phyloP scores from a whole-genome alignment of 1,140 invertebrate species.

The Meteorus sp. region DNA sequence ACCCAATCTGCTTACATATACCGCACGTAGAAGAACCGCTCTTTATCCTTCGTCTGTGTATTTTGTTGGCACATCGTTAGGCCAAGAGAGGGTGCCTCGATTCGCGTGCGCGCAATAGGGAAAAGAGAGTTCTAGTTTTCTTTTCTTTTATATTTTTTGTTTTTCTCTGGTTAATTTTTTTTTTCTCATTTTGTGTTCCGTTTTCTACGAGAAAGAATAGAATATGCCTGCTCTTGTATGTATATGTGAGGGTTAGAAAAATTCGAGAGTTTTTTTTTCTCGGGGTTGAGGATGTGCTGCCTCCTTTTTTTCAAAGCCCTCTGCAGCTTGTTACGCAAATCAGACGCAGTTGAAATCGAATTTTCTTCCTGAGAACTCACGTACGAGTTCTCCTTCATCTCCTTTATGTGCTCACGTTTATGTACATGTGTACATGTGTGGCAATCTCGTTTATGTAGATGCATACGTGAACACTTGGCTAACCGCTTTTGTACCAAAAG shows the following conservation, averaged over 20 bases:
- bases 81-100: slow-evolving; percentile 44
- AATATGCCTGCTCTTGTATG: too few species aligned
- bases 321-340: slow-evolving; percentile 51
- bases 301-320: neutral
- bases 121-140: slow-evolving; percentile 11
- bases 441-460: too few species aligned
- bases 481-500: too few species aligned
- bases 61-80: slow-evolving; percentile 59
- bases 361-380: slow-evolving; percentile 40
- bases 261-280: neutral
- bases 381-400: slow-evolving; percentile 22
- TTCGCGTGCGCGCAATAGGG: slow-evolving; percentile 24
- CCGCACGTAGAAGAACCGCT: slow-evolving; percentile 32
- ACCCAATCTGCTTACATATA: slow-evolving; percentile 53
- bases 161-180: too few species aligned
- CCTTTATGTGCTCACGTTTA: slow-evolving; percentile 27
- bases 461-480: too few species aligned
- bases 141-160: slow-evolving; percentile 5
- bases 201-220: too few species aligned
- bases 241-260: neutral
- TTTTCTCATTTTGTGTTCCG: too few species aligned
- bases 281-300: neutral
- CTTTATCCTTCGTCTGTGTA: slow-evolving; percentile 51
- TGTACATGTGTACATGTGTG: slow-evolving; percentile 41
- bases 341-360: slow-evolving; percentile 50